Base-by-base conservation (phyloP, 2,888 invertebrate species). In the Sericinus montela region DNA sequence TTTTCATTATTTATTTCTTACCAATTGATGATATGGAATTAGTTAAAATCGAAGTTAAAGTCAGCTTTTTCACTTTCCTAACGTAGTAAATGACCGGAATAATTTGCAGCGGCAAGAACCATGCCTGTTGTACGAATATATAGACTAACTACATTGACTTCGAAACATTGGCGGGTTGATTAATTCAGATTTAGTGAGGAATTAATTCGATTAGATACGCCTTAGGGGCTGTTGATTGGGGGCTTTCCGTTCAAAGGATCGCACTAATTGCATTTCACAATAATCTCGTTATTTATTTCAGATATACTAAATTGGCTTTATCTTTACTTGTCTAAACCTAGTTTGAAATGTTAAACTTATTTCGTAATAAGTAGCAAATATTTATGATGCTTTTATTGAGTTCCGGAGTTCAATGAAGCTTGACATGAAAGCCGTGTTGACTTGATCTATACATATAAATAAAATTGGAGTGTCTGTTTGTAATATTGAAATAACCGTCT, bases 171-270 rank as follows among this genome's bases (percentile, higher is more conserved):
- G 48, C 39, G 45, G 35, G 44, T 43, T 51, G 49, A 54, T 54
- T 54, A 51, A 54, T 54, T 48, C 45, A 51, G 53, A 52, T 53
- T 48, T 48, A 46, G 35, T 49, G 46, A 43, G 44, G 40, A 52
- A 47, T 53, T 51, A 49, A 55, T 55, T 53, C 50, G 48, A 55
- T 53, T 53, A 52, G 45, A 38, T 51, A 36, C 51, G 51, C 44
- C 46, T 51, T 42, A 46, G 34, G 51, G 42, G 42, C 34, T 38
- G 41, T 38, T 46, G 46, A 46, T 51, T 51, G 38, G 40, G 28
- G 34, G 34, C 46, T 51, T 51, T 42, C 42, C 34, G 45, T 37
- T 50, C 50, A 50, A 50, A 50, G 45, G 50, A 37, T 45, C 45
- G 32, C 34, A 15, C 43, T 48, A 43, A 48, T 48, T 38, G 38